Evolutionary conservation across 2,113 vertebrate species (phyloP), one percentile per base, ranked within the genome.

Genomic region (Paradoxurus hermaphroditus): DNA sequence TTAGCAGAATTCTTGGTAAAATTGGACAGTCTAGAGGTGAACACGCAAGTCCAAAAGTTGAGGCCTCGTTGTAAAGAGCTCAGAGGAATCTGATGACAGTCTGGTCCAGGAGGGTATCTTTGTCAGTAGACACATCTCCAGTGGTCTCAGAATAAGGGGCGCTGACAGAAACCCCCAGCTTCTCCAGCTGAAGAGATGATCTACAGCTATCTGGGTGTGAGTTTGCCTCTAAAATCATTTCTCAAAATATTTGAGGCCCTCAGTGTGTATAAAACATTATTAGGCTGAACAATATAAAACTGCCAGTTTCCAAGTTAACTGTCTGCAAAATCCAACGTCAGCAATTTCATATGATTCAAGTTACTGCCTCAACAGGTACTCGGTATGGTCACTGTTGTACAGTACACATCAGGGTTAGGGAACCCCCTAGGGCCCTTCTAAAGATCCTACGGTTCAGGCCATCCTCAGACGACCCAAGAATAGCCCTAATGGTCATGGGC

Each of bases 201-300:
- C 44, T 59, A 16, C 29, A 34, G 1, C 27, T 63, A 8, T 41
- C 8, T 82, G 15, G 19, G n/a, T 8, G 4, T 29, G 39, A 85
- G 75, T 85, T 79, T 85, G 16, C 41, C 82, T 88, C 63, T 39
- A 53, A 75, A 49, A 79, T 68, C 39, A 34, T 63, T 56, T 70
- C 75, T 79, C 88, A 77, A 91, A 91, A 84, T 95, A 81, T 86
- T 49, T 63, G 41, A 97, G n/a, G 7, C 11, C 36, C 21, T 95
- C 29, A 14, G 44, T 16, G 44, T 16, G 23, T 25, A 49, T 44
- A 86, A n/a, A 84, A 62, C 4, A 0, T 86, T 46, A 46, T 75
- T 83, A 68, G 14, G 23, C 59, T 77, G 67, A 51, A 63, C 34
- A 41, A 83, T 44, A 79, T 44, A 46, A 91, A 78, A 73, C 31